phyloP scores from a whole-genome alignment of 2,888 invertebrate species.

The Meloe dianella region DNA sequence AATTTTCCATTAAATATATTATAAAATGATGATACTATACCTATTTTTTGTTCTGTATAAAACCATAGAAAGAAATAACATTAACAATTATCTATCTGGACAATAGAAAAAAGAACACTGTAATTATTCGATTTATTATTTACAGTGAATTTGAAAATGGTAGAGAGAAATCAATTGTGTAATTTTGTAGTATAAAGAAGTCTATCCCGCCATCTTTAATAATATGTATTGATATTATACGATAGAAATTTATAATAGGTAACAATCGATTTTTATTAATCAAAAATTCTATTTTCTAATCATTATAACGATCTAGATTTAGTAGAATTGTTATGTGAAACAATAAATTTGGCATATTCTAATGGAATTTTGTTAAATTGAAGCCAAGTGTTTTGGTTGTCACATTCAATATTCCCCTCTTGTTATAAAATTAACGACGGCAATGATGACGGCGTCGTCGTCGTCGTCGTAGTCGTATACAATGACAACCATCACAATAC shows the following conservation, averaged over 20 bases:
- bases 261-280: background rate
- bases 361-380: background rate
- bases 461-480: too few species aligned
- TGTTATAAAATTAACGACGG: background rate
- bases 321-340: background rate
- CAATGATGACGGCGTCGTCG: background rate
- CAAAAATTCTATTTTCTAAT: background rate
- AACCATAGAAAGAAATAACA: background rate
- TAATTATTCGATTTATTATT: background rate
- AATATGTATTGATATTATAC: background rate
- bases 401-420: background rate
- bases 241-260: background rate
- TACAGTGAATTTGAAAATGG: background rate
- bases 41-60: background rate
- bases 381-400: background rate
- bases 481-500: background rate
- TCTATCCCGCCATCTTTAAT: background rate
- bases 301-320: background rate
- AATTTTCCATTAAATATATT: conserved; percentile 1
- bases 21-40: background rate
- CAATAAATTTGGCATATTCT: background rate
- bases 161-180: background rate
- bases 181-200: background rate
- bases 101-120: background rate
- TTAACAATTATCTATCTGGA: background rate